Base-by-base conservation (phyloP, 2,797 vertebrate species). In the Oreonectes daqikongensis region DNA sequence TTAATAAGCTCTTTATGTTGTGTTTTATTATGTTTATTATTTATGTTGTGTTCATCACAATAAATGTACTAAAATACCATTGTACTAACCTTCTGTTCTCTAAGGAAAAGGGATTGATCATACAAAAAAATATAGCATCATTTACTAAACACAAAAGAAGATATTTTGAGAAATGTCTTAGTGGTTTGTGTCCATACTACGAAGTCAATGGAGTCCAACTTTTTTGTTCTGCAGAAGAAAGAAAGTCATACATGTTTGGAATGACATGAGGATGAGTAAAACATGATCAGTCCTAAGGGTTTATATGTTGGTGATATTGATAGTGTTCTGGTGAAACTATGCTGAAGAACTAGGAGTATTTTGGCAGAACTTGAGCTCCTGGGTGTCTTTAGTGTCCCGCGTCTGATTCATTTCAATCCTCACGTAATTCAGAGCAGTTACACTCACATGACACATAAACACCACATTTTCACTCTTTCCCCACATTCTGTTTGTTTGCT, bases 291-390 rank as follows among this genome's bases (percentile, higher is more conserved):
- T 15, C 55, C 1, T 7, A 17, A 26, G 52, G 20, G 44, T 74
- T 22, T 74, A 4, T 50, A 52, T 64, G 60, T 14, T 26, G 40
- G 12, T 78, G 52, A 26, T 32, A 50, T 46, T 42, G 20, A 35
- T 8, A 26, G 18, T 65, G 35, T 10, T 55, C 20, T 50, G 11
- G 32, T 42, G 20, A 30, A 28, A 88, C n/a, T n/a, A n/a, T n/a
- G 78, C 22, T 26, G 12, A 26, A 15, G 89, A 88, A 85, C 85
- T 86, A 84, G 84, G 81, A 79, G n/a, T 78, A 84, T 72, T 72
- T 82, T 89, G 86, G 87, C 83, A 84, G 84, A 85, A 84, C 87
- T 83, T 82, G 82, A 86, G 87, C 88, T 88, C 86, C 72, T 22
- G 81, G 79, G 84, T 86, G 86, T 86, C 89, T 70, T 20, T 81